Conservation (phyloP, 2,113 vertebrate species). For the Cavia aperea region DNA sequence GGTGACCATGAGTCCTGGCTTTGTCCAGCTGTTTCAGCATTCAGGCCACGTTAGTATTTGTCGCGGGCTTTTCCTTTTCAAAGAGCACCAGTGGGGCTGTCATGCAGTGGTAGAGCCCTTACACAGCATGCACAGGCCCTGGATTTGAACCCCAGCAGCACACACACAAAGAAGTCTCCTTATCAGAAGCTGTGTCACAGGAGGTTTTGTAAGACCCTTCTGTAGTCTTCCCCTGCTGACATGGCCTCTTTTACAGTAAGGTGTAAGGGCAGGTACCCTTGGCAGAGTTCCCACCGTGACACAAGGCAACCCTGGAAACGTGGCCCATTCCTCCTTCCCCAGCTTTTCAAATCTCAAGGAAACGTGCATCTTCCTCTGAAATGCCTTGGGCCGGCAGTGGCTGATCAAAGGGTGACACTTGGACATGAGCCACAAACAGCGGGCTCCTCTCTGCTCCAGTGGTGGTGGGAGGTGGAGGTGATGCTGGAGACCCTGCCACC, state of each 20-base stretch:
- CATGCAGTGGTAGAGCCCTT: too few relatives aligned
- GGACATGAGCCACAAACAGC: not conserved
- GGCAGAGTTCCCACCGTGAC: not conserved
- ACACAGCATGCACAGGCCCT: not conserved
- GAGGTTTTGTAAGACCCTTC: not conserved
- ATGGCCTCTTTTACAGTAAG: not conserved
- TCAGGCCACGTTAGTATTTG: not conserved
- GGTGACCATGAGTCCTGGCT: not conserved
- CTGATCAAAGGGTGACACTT: not conserved
- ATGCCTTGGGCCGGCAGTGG: too few relatives aligned
- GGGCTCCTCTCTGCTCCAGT: not conserved
- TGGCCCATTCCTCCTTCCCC: not conserved
- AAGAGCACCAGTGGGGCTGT: not conserved
- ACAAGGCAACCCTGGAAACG: not conserved
- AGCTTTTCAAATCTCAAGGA: not conserved
- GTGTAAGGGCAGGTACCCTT: not conserved
- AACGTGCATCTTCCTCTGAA: not conserved
- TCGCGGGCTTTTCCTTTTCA: not conserved
- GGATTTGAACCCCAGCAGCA: not conserved
- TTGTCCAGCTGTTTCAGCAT: not conserved
- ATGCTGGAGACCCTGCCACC: not conserved
- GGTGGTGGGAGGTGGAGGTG: not conserved
- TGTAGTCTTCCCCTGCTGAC: not conserved
- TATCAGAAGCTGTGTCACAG: not conserved
- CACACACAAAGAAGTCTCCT: not conserved